A percentile compares a stretch with the other conserved stretches of the same genome.
These are phyloP conservation scores for Eupithecia inturbata DNA, from an alignment of 2,888 invertebrate species.

Conservation along the genomic window DNA sequence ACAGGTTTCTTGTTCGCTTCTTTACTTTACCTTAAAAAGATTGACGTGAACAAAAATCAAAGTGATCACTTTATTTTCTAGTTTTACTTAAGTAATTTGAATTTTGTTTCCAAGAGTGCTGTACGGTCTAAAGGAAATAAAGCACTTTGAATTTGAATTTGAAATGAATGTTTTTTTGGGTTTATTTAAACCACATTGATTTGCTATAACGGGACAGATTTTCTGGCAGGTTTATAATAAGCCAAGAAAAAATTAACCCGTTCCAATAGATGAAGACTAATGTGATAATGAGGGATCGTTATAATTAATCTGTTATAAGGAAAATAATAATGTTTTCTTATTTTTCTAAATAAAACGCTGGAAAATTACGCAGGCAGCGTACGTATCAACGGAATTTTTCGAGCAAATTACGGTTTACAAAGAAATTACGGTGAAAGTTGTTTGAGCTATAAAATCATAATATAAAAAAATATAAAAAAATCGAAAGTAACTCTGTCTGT, in stretches of 20 bases:
- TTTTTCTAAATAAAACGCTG: neutral
- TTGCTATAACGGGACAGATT: conserved; percentile 30
- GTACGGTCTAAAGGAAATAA: no score
- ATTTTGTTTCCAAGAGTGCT: no score
- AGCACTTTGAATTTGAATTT: no score
- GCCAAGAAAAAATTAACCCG: conserved; percentile 4
- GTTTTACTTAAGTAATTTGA: no score
- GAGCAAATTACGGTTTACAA: neutral
- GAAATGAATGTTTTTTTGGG: conserved; percentile 12
- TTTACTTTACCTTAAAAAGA: no score
- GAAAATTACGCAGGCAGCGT: neutral
- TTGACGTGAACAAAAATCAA: no score
- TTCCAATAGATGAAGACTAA: neutral
- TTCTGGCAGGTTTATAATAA: conserved; percentile 50
- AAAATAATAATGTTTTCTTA: neutral
- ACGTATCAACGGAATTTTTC: neutral
- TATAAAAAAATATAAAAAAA: no score
- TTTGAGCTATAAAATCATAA: no score
- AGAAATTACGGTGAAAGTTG: neutral
- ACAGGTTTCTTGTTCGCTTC: no score
- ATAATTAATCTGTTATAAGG: neutral
- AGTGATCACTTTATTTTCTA: no score
- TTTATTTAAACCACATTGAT: conserved; percentile 16
- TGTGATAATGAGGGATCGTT: neutral
- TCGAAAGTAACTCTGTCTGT: no score